Evolutionary conservation across 2,888 invertebrate species (phyloP).

Genomic region (Cantharis rustica): DNA sequence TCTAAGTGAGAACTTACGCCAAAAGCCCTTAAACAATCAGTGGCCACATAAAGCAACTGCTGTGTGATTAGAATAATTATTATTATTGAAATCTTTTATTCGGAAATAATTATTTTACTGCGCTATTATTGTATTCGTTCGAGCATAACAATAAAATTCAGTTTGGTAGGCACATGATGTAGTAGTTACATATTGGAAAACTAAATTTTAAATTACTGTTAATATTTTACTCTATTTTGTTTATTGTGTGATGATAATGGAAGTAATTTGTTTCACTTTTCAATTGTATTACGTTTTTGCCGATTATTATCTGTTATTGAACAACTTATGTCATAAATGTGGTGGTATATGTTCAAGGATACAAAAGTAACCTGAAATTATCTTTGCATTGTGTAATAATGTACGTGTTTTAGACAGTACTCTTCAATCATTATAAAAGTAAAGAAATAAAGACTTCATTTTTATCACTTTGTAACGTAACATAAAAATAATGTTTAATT

Average conservation of each 20-base stretch:
- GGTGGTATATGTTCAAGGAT: constrained; percentile 25
- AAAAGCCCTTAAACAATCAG: too few relatives aligned
- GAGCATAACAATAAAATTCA: background rate
- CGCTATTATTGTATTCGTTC: background rate
- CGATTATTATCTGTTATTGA: constrained; percentile 17
- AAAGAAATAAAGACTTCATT: background rate
- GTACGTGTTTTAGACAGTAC: background rate
- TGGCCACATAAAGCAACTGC: background rate
- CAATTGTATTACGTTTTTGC: background rate
- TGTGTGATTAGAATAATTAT: background rate
- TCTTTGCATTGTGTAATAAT: constrained; percentile 19
- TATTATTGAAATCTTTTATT: background rate
- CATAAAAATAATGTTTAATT: background rate
- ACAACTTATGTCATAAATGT: constrained; percentile 26
- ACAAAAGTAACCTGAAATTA: constrained; percentile 26
- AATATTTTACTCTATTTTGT: background rate
- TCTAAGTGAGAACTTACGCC: too few relatives aligned
- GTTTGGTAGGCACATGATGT: background rate
- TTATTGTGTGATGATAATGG: background rate
- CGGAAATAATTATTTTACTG: background rate
- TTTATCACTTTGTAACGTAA: background rate
- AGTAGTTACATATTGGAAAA: background rate
- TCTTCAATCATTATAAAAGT: constrained; percentile 8
- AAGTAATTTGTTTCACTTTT: constrained; percentile 1
- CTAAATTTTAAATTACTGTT: background rate